Percentiles rank a stretch among this genome's conserved stretches.
Evolutionary conservation across 2,888 invertebrate species (phyloP).

Genomic region (Yponomeuta malinellus): DNA sequence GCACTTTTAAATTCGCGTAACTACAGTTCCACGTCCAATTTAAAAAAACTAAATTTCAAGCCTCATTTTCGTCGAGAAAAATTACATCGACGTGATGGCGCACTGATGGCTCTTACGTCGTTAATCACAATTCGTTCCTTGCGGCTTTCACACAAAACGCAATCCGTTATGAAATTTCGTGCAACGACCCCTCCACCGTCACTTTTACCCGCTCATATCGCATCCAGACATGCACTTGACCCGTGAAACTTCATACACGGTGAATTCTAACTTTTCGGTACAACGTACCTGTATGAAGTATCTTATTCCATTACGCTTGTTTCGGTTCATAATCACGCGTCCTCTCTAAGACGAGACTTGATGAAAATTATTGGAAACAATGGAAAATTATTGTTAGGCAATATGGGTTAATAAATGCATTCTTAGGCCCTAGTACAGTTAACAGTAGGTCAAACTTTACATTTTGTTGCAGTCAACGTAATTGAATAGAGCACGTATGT

Average conservation of each 20-base stretch:
- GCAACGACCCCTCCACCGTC: background rate
- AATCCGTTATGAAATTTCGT: conserved; percentile 53
- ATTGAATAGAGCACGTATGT: too few species aligned
- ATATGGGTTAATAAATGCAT: too few species aligned
- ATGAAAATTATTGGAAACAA: too few species aligned
- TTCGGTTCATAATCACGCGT: background rate
- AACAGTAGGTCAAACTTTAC: too few species aligned
- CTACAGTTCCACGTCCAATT: background rate
- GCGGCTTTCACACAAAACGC: conserved; percentile 42
- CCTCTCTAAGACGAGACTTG: background rate
- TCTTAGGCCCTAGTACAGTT: too few species aligned
- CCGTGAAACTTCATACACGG: conserved; percentile 57
- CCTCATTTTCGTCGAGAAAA: background rate
- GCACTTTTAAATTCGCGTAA: too few species aligned
- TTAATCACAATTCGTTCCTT: conserved; percentile 21
- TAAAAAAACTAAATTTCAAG: background rate
- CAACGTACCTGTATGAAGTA: conserved; percentile 22
- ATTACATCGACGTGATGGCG: background rate
- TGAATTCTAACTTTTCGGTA: conserved; percentile 41
- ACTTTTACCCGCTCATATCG: conserved; percentile 51
- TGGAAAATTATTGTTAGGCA: too few species aligned
- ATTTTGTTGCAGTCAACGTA: too few species aligned
- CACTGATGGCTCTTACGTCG: conserved; percentile 28
- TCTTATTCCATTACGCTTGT: background rate
- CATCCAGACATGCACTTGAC: conserved; percentile 31